Base-by-base conservation (phyloP, 2,888 invertebrate species). In the Diploptera punctata region DNA sequence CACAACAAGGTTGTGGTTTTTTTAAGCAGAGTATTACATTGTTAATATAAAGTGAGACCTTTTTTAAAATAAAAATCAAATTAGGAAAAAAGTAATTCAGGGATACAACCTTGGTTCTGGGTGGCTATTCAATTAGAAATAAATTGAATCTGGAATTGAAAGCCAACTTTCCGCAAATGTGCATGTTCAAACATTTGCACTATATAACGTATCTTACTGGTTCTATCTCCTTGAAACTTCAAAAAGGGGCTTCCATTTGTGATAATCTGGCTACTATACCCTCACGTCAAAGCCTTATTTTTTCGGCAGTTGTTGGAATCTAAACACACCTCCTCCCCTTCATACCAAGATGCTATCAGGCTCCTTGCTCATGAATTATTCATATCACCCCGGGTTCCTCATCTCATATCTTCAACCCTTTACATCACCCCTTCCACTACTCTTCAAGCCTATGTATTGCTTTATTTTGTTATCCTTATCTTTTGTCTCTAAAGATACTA, bases 331-430 rank as follows among this genome's bases (percentile, higher is more conserved):
- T 9, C 21, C 21, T 16, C 18, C 13, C n/a, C 60, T 31, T 10
- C 18, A 1, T n/a, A n/a, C 68, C 68, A 72, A 72, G 72, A 72
- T 72, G 72, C 60, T 72, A 72, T 72, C 72, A 72, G 61, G 67
- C 44, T 38, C 54, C 57, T 21, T 3, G 24, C 72, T 72, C 72
- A 72, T 72, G 72, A 29, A 72, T 68, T 67, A 72, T 72, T 72
- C 72, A 72, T 72, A 62, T 47, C 68, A 60, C 7, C 60, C 47
- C 47, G 33, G 24, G 29, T 65, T 65, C 19, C 65, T 52, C 52
- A 24, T 52, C 52, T 52, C 52, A 24, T 52, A 52, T 52, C 52
- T 52, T 24, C 52, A 24, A 24, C 24, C 10, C n/a, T n/a, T n/a
- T n/a, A n/a, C n/a, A n/a, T n/a, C n/a, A n/a, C n/a, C n/a, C n/a